Base-by-base conservation (phyloP, 2,797 vertebrate genomes). In the Scolopax bukidnonensis region DNA sequence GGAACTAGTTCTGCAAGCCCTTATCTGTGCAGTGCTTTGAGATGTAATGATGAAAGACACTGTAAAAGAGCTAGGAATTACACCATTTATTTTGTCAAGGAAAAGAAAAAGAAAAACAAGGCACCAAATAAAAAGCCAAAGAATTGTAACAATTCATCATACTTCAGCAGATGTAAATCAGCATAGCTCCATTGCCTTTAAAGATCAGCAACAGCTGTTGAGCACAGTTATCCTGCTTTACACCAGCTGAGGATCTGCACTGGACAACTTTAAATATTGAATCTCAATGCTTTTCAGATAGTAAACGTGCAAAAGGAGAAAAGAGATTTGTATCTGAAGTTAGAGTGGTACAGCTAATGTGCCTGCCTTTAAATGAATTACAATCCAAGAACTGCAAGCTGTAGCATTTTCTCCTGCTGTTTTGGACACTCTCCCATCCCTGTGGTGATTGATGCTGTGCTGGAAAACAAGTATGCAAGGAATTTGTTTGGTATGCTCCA, bases 361-460 rank as follows among this genome's bases (percentile, higher is more conserved):
- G 81, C 75, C 61, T 91, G 76, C 43, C 90, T 97, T 96, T 96
- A 96, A 97, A 96, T 94, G 96, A 97, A 96, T 97, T 97, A 97
- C 89, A 95, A 15, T 73, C 88, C 23, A 48, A 97, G 90, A 96
- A 97, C 61, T 97, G 96, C 96, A 96, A 97, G 95, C 94, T 89
- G 94, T 93, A 97, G 96, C 95, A 79, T 92, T 97, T 97, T 95
- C 75, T 85, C 95, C 91, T 94, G 93, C 97, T 97, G 96, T 92
- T 96, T 97, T 97, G 97, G 96, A 97, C 84, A 75, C 80, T 87
- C 82, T 97, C 96, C 96, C 96, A 96, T 96, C 96, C 96, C 96
- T 93, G 93, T 89, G 93, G 96, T 97, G 97, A 97, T 97, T 95
- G 97, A 97, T 97, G 96, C 94, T 96, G 91, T 95, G 96, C 96